These are phyloP conservation scores for Cassiopea andromeda DNA, from an alignment of 30 jellyfish, hydroid and myxozoan species.

Conservation along the genomic window DNA sequence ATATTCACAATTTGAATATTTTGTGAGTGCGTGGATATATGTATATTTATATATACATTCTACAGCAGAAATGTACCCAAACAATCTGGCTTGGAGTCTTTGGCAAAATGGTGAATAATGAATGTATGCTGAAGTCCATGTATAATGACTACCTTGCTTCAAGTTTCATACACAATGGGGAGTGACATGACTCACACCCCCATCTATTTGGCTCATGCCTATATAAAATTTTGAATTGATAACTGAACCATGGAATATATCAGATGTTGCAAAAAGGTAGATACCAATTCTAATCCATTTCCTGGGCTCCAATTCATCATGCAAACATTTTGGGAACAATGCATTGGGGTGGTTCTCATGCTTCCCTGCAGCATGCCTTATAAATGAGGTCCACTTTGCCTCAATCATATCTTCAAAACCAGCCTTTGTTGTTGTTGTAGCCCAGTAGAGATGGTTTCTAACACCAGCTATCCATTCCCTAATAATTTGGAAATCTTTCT, in stretches of 20 bases:
- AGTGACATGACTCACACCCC: too few relatives aligned
- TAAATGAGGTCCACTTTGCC: slow-evolving; percentile 49
- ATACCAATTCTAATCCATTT: slow-evolving; percentile 44
- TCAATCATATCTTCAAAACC: slow-evolving; percentile 30
- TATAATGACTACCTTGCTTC: too few relatives aligned
- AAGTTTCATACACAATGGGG: too few relatives aligned
- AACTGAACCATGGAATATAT: not conserved
- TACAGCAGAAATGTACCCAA: too few relatives aligned
- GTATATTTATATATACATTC: too few relatives aligned
- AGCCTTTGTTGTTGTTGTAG: slow-evolving; percentile 26
- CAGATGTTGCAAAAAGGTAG: not conserved
- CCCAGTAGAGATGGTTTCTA: slow-evolving; percentile 56
- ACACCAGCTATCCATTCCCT: too few relatives aligned
- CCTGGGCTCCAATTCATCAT: slow-evolving; percentile 26
- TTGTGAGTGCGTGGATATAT: too few relatives aligned
- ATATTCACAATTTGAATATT: too few relatives aligned
- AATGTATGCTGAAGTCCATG: too few relatives aligned
- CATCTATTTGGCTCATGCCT: not conserved
- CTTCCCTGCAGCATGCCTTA: slow-evolving; percentile 39
- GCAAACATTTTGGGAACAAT: slow-evolving; percentile 41
- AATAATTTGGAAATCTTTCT: too few relatives aligned
- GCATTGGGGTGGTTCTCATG: slow-evolving; percentile 26
- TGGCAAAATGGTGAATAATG: too few relatives aligned
- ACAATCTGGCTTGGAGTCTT: too few relatives aligned
- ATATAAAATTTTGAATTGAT: not conserved